These are phyloP conservation scores for Artibeus jamaicensis DNA, from an alignment of 2,797 vertebrate species.

Conservation along the genomic window DNA sequence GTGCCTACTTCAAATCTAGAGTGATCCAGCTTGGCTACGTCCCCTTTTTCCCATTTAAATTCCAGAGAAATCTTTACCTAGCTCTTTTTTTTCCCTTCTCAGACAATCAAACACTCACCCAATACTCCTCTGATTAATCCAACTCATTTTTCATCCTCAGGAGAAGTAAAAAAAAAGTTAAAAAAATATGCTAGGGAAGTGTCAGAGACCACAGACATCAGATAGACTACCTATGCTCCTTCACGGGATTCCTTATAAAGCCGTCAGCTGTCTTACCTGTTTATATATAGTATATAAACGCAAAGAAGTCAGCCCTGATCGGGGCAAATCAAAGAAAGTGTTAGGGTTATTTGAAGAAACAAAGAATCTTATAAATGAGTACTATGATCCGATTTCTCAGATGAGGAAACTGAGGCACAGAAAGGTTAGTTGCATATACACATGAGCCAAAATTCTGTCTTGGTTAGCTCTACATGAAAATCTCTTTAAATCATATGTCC, in stretches of 20 bases:
- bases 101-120: constrained; percentile 12
- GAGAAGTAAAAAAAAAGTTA: background rate
- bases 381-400: constrained; percentile 9
- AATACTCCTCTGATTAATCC: background rate
- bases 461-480: background rate
- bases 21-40: background rate
- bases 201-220: background rate
- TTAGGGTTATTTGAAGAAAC: background rate
- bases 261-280: background rate
- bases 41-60: constrained; percentile 15
- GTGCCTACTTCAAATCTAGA: background rate
- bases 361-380: background rate
- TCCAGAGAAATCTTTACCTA: constrained; percentile 38
- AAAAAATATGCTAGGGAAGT: background rate
- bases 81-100: background rate
- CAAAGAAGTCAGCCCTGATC: background rate
- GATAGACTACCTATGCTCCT: background rate
- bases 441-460: background rate
- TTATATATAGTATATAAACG: background rate
- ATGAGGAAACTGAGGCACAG: background rate
- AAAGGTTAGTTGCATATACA: background rate
- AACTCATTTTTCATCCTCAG: background rate
- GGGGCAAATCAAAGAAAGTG: background rate
- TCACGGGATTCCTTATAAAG: background rate
- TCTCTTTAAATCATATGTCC: background rate